Evolutionary conservation across 2,797 vertebrate species (phyloP), one percentile per base, ranked within the genome.

Genomic region (Cheirogaleus major): DNA sequence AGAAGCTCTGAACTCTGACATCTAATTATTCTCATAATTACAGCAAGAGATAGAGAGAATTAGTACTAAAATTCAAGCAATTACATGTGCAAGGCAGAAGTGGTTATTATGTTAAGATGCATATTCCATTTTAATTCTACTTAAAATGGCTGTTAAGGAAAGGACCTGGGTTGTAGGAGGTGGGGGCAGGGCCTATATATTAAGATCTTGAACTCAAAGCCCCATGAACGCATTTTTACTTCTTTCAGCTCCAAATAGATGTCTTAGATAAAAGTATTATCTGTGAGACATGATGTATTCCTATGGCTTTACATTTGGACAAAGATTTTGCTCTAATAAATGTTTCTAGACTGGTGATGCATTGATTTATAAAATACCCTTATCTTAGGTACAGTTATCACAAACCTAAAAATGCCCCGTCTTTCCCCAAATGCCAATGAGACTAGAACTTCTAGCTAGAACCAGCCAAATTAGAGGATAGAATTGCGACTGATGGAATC

Each of bases 11-110:
- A 95, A 91, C 90, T 95, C 80, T 96, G 93, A 94, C 87, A 96
- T 70, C 32, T 96, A 94, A 95, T 93, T 95, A 85, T 92, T 85
- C 45, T 96, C 43, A 76, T 93, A 92, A 97, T 96, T 97, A 93
- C 12, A 94, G 32, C 2, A 79, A 91, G 17, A 95, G 75, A 89
- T 25, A 70, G 43, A 32, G 52, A 75, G 45, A 84, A 82, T 95
- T 96, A 96, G 95, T 96, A 67, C 32, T 87, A 93, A 97, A 96
- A 93, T 95, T 90, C 61, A 87, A 84, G 72, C 57, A 93, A 96
- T 96, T 96, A 96, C 52, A 91, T 72, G 55, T 79, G 20, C 38
- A 92, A 92, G 67, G 76, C 86, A 90, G 90, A 96, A 94, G 20
- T 48, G 41, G 45, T 41, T 85, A 70, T 93, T 96, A 86, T 61